phyloP scores from a whole-genome alignment of 2,113 vertebrate species.

The Sorex fumeus region DNA sequence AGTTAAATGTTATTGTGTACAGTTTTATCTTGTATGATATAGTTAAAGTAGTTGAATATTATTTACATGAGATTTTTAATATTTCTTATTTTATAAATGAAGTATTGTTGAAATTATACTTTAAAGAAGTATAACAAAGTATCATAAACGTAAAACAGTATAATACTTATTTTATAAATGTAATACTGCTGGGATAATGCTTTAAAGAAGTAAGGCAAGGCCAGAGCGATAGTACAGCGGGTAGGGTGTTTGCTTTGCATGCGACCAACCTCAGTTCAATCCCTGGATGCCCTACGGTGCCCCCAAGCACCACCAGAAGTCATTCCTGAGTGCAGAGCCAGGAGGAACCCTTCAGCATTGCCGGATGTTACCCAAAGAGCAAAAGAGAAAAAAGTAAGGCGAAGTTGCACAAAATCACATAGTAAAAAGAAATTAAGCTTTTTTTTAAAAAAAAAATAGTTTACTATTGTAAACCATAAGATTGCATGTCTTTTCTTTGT shows the following conservation, averaged over 20 bases:
- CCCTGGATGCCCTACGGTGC: too few relatives aligned
- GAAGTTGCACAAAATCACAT: neutral
- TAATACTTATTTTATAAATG: neutral
- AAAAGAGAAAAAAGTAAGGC: neutral
- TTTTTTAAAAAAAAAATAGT: neutral
- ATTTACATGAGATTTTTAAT: neutral
- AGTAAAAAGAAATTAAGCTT: neutral
- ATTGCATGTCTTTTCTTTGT: neutral
- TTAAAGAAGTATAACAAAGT: slow-evolving; percentile 3
- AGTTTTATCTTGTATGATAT: neutral
- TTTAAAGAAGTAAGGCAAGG: slow-evolving; percentile 8
- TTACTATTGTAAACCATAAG: neutral
- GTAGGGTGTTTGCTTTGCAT: too few relatives aligned
- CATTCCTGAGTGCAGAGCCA: too few relatives aligned
- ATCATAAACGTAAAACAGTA: too few relatives aligned
- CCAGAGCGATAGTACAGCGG: too few relatives aligned
- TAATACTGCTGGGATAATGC: neutral
- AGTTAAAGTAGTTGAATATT: neutral
- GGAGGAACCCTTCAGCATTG: too few relatives aligned
- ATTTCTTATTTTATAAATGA: neutral
- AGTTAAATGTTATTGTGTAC: neutral
- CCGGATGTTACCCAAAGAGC: too few relatives aligned
- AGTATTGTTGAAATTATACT: neutral
- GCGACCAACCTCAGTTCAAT: too few relatives aligned
- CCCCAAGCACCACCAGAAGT: too few relatives aligned